phyloP scores from a whole-genome alignment of 2,797 vertebrate species.

The Scolopax bukidnonensis region DNA sequence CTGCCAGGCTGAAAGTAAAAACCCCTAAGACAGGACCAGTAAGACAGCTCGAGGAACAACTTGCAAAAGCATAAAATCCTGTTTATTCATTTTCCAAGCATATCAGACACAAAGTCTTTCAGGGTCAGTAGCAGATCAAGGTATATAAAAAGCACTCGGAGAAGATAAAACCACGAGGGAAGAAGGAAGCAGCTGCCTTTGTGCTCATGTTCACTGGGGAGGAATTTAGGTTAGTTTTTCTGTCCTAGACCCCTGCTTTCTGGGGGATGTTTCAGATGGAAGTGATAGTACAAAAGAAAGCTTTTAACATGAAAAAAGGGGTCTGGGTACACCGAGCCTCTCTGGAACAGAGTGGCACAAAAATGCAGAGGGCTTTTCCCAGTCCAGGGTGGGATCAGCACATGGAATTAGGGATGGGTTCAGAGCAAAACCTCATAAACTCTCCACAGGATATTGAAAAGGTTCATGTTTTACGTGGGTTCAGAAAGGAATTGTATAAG shows the following conservation, averaged over 20 bases:
- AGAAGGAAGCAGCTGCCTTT: slow-evolving; percentile 32
- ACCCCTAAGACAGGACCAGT: slow-evolving; percentile 17
- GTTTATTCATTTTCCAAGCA: slow-evolving; percentile 7
- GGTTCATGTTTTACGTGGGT: neutral
- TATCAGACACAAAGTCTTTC: slow-evolving; percentile 53
- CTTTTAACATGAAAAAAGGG: neutral
- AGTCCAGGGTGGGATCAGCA: neutral
- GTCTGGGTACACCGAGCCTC: neutral
- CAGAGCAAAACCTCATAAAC: neutral
- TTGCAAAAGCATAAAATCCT: slow-evolving; percentile 60
- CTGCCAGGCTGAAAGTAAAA: slow-evolving; percentile 52
- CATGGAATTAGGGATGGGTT: neutral
- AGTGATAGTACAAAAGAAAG: neutral
- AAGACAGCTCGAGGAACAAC: slow-evolving; percentile 52
- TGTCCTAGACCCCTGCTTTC: neutral
- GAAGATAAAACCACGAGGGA: slow-evolving; percentile 30
- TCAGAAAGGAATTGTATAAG: neutral
- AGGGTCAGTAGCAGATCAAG: slow-evolving; percentile 46
- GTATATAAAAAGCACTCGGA: slow-evolving; percentile 29
- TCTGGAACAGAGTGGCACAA: neutral
- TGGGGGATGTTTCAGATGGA: neutral
- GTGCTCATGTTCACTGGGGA: neutral
- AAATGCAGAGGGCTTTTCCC: neutral
- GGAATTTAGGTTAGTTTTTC: slow-evolving; percentile 38
- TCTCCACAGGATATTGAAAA: neutral